These are phyloP conservation scores for Chitala chitala DNA, from an alignment of 2,113 vertebrate species.

Conservation along the genomic window DNA sequence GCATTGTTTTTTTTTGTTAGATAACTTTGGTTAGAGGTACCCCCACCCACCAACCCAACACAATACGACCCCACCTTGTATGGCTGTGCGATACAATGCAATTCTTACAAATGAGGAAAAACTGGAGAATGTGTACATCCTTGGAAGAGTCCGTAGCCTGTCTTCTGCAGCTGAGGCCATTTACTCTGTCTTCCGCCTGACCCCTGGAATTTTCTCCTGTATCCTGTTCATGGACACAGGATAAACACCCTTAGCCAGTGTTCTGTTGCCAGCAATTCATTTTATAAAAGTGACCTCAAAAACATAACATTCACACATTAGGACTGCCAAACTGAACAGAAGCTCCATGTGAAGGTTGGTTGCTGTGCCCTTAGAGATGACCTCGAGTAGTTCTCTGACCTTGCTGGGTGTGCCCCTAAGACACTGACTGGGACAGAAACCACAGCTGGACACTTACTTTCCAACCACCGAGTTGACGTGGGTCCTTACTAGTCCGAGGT, in stretches of 20 bases:
- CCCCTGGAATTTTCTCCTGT: slow-evolving; percentile 95
- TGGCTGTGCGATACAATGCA: slow-evolving; percentile 53
- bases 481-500: slow-evolving; percentile 90
- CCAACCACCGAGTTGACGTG: slow-evolving; percentile 92
- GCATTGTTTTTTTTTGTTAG: too few species aligned
- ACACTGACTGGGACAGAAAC: too few species aligned
- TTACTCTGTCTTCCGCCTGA: slow-evolving; percentile 93
- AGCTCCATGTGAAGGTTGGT: neutral
- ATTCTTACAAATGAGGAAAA: slow-evolving; percentile 55
- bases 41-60: too few species aligned
- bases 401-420: neutral
- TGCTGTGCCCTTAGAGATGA: neutral
- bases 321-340: too few species aligned
- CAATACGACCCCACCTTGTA: too few species aligned
- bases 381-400: too few species aligned
- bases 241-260: too few species aligned
- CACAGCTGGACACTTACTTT: slow-evolving; percentile 88
- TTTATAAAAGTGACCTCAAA: too few species aligned
- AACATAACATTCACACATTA: neutral
- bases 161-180: slow-evolving; percentile 26
- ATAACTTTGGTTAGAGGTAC: too few species aligned
- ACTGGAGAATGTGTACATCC: slow-evolving; percentile 19
- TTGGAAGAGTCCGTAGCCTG: slow-evolving; percentile 39
- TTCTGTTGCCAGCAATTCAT: too few species aligned
- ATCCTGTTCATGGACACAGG: slow-evolving; percentile 67